Conservation (phyloP, 1,140 invertebrate genomes). For the Panonychus citri region DNA sequence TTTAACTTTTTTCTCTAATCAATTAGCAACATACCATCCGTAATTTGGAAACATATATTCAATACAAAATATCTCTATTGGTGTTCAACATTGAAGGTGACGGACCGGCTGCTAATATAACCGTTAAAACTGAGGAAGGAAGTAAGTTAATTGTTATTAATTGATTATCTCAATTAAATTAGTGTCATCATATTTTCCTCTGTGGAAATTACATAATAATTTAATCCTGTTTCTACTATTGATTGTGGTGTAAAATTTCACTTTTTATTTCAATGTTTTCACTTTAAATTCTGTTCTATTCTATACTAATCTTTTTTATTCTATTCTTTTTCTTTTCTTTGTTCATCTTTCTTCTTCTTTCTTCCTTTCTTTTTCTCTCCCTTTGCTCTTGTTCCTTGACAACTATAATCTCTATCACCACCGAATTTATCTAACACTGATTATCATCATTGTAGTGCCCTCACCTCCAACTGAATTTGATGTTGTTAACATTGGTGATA, state of each 20-base stretch:
- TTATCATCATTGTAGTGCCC: neutral
- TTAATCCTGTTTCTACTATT: too few relatives aligned
- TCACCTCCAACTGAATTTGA: neutral
- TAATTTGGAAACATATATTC: constrained; percentile 42
- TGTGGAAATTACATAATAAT: too few relatives aligned
- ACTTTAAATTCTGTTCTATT: too few relatives aligned
- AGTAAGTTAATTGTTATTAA: constrained; percentile 29
- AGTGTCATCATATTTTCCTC: neutral
- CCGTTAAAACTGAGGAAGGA: constrained; percentile 54
- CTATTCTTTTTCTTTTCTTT: too few relatives aligned
- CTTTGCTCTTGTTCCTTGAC: neutral
- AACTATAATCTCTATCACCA: neutral
- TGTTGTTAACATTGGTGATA: constrained; percentile 33
- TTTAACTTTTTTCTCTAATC: neutral
- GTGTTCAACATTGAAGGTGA: constrained; percentile 49
- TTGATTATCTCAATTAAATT: neutral
- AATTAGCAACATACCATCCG: constrained; percentile 41
- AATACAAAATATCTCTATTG: constrained; percentile 46
- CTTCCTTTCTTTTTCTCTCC: neutral
- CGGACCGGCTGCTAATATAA: constrained; percentile 41
- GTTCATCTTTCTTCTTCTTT: too few relatives aligned
- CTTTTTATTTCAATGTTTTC: too few relatives aligned
- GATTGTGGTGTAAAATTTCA: too few relatives aligned
- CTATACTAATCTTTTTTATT: too few relatives aligned
- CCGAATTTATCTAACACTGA: neutral